Conservation (phyloP, 2,113 vertebrate genomes). For the Mohoua ochrocephala region DNA sequence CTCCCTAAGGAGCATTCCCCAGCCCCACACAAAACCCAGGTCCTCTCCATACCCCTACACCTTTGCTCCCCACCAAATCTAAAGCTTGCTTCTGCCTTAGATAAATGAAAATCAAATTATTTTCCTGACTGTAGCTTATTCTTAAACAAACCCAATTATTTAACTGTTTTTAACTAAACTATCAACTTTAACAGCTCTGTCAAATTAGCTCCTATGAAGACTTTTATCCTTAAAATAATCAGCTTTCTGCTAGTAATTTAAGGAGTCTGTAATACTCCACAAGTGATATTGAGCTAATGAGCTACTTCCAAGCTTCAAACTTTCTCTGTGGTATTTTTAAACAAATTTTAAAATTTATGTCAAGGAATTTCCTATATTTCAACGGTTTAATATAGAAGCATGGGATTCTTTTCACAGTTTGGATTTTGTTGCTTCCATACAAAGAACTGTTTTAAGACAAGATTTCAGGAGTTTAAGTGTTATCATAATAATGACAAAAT, state of each 20-base stretch:
- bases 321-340: neutral
- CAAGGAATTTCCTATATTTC: neutral
- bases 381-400: neutral
- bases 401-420: neutral
- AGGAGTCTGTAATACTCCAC: neutral
- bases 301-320: neutral
- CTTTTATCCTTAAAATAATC: neutral
- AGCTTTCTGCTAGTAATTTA: neutral
- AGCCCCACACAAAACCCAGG: neutral
- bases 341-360: neutral
- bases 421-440: neutral
- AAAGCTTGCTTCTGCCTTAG: neutral
- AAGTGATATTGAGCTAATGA: neutral
- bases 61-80: neutral
- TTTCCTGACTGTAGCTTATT: neutral
- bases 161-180: neutral
- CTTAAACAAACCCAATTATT: neutral
- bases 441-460: neutral
- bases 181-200: neutral
- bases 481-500: neutral
- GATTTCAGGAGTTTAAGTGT: neutral
- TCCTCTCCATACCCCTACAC: too few species aligned
- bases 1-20: neutral
- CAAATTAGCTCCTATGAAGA: neutral
- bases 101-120: neutral